Conservation (phyloP, 2,797 vertebrate species). For the Karalla daura region DNA sequence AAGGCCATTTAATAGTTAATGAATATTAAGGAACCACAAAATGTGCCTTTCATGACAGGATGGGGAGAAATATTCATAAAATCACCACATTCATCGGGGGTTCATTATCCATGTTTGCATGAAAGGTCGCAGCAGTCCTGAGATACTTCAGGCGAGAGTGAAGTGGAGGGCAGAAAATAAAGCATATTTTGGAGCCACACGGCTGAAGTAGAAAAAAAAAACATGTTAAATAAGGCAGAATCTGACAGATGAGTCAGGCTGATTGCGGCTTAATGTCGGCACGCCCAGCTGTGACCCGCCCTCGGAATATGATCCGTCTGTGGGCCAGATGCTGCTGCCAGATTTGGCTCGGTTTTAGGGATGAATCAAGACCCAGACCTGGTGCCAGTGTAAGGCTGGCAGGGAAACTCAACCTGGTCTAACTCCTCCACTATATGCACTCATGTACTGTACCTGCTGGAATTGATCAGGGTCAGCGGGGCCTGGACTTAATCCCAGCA, state of each 20-base stretch:
- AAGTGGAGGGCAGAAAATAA: not conserved
- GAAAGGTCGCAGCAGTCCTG: not conserved
- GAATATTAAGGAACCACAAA: too few relatives aligned
- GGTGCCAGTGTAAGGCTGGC: not conserved
- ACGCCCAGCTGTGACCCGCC: not conserved
- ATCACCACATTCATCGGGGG: not conserved
- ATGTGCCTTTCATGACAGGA: too few relatives aligned
- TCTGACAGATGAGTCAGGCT: not conserved
- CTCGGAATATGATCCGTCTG: not conserved
- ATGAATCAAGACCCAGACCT: not conserved
- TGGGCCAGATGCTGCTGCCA: not conserved
- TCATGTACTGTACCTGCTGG: not conserved
- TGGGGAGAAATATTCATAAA: not conserved
- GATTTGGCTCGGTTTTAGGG: not conserved
- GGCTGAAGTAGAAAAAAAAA: not conserved
- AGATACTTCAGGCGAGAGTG: not conserved
- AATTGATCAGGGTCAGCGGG: not conserved
- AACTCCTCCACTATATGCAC: not conserved
- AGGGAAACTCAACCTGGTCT: not conserved
- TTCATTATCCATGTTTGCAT: not conserved
- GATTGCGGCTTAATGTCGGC: not conserved
- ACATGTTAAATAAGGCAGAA: not conserved
- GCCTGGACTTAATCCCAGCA: not conserved
- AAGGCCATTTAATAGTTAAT: too few relatives aligned
- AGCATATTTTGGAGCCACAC: not conserved